Evolutionary conservation across 23 tunicate species (phyloP).

Genomic region (Ascidia mentula): DNA sequence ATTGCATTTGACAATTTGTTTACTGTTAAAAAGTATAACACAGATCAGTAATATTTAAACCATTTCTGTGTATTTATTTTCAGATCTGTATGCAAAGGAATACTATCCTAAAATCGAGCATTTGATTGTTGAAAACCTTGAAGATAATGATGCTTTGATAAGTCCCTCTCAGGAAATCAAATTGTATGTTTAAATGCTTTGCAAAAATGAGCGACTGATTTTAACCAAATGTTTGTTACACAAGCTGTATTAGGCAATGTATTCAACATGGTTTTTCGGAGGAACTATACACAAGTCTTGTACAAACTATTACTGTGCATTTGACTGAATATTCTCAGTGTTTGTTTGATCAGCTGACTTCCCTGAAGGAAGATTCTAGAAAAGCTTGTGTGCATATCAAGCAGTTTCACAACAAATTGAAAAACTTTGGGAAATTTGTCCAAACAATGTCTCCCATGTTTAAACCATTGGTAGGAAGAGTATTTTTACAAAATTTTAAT

Average conservation of each 20-base stretch:
- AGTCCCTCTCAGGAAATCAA: background rate
- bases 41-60: no score
- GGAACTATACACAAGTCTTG: background rate
- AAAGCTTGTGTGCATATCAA: background rate
- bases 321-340: background rate
- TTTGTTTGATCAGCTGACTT: background rate
- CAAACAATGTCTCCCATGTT: background rate
- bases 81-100: background rate
- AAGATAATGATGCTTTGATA: background rate
- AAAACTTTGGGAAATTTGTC: background rate
- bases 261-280: slow-evolving; percentile 1
- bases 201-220: background rate
- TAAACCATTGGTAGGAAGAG: background rate
- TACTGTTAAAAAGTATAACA: no score
- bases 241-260: background rate
- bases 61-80: background rate
- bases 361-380: background rate
- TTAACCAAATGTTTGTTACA: no score
- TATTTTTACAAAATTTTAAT: background rate
- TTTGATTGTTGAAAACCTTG: background rate
- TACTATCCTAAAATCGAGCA: background rate
- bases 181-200: background rate
- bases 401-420: background rate
- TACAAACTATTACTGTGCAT: background rate
- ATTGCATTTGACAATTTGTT: no score